phyloP scores from a whole-genome alignment of 2,888 invertebrate genomes.

The Lithosia quadra region DNA sequence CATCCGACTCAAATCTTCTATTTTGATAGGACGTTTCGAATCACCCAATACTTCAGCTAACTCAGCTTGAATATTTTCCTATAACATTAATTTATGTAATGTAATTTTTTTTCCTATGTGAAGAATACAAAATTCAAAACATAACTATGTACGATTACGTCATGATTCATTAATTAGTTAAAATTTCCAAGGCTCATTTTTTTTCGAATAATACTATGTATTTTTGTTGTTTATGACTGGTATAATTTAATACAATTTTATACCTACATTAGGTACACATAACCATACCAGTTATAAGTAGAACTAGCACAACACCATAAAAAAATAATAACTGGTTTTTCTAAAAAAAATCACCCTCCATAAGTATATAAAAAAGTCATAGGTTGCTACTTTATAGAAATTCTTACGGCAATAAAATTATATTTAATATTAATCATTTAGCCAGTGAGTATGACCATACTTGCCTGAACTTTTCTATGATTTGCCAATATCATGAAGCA shows the following conservation, averaged over 20 bases:
- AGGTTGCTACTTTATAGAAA: background rate
- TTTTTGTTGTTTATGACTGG: no score
- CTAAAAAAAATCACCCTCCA: no score
- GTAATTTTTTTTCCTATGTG: background rate
- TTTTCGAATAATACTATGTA: no score
- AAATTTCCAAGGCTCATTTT: background rate
- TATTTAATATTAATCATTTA: background rate
- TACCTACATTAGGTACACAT: no score
- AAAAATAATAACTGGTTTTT: no score
- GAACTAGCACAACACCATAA: no score
- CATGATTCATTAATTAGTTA: background rate
- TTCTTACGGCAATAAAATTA: no score
- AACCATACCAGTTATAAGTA: no score
- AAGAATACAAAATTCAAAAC: background rate
- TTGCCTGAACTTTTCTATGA: slow-evolving; percentile 64
- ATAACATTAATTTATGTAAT: slow-evolving; percentile 49
- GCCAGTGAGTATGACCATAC: background rate
- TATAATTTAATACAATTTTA: no score
- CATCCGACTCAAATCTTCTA: slow-evolving; percentile 87
- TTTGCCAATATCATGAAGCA: slow-evolving; percentile 67
- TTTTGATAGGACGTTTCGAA: slow-evolving; percentile 86
- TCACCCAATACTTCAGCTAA: slow-evolving; percentile 88
- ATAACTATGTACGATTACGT: background rate
- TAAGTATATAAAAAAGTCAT: no score
- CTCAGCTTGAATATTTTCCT: slow-evolving; percentile 88